These are phyloP conservation scores for Morpho achilles DNA, from an alignment of 2,888 invertebrate species.

Conservation along the genomic window DNA sequence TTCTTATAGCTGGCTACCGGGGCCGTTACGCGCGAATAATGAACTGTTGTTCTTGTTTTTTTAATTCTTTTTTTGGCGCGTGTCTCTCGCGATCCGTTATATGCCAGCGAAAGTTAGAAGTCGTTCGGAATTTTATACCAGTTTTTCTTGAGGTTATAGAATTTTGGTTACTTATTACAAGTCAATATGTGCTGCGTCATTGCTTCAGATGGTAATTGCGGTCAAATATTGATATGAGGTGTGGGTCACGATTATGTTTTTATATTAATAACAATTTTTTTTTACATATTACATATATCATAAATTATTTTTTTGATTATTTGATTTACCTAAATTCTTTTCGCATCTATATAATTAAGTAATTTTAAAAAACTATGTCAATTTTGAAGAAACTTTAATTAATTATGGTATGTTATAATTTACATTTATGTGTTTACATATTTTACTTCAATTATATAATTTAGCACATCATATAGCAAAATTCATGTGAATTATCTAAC, in stretches of 20 bases:
- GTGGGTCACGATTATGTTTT: conserved; percentile 5
- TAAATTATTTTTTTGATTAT: not conserved
- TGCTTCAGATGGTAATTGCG: conserved; percentile 12
- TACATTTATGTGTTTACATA: no score
- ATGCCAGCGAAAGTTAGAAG: conserved; percentile 73
- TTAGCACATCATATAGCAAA: no score
- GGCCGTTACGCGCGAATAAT: conserved; percentile 74
- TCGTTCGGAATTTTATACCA: conserved; percentile 50
- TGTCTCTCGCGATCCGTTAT: conserved; percentile 69
- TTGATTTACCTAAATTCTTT: no score
- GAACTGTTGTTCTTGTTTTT: conserved; percentile 55
- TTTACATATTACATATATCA: not conserved
- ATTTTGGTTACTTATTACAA: conserved; percentile 32
- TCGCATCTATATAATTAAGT: no score
- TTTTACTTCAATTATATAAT: no score
- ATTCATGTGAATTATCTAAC: no score
- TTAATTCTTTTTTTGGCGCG: conserved; percentile 66
- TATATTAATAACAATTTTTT: not conserved
- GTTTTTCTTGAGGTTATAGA: conserved; percentile 47
- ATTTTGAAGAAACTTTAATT: no score
- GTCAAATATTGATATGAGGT: conserved; percentile 6
- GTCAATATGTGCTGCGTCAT: conserved; percentile 21
- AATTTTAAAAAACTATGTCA: no score
- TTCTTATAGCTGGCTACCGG: conserved; percentile 56
- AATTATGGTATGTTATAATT: no score